Percentiles rank a stretch among this genome's conserved stretches.
These are phyloP conservation scores for Aspidapion aeneum DNA, from an alignment of 2,888 invertebrate genomes.

Conservation along the genomic window DNA sequence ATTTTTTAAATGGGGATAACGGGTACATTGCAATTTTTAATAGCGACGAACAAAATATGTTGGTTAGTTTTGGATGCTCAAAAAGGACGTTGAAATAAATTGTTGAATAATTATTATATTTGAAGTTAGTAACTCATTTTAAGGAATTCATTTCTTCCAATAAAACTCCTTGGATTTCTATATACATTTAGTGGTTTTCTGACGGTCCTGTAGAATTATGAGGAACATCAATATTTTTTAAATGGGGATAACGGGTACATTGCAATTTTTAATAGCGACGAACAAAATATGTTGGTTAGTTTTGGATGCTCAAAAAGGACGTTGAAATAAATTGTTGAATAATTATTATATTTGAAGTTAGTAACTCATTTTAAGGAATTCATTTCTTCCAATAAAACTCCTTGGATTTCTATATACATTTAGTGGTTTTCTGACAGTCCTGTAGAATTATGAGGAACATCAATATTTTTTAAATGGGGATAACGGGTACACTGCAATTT, in stretches of 20 bases:
- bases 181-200: constrained; percentile 56
- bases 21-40: constrained; percentile 49
- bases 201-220: constrained; percentile 50
- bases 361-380: constrained; percentile 24
- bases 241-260: constrained; percentile 53
- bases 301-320: constrained; percentile 45
- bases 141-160: constrained; percentile 28
- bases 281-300: constrained; percentile 39
- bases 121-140: constrained; percentile 34
- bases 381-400: constrained; percentile 34
- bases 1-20: constrained; percentile 52
- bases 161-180: constrained; percentile 48
- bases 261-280: constrained; percentile 42
- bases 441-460: constrained; percentile 48
- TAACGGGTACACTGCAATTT: constrained; percentile 49
- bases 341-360: too few species aligned
- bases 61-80: constrained; percentile 44
- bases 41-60: constrained; percentile 33
- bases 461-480: constrained; percentile 51
- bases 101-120: too few species aligned
- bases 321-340: constrained; percentile 28
- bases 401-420: constrained; percentile 53
- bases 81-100: constrained; percentile 37
- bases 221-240: constrained; percentile 50
- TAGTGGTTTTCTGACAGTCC: constrained; percentile 57